Conservation (phyloP, 2,113 vertebrate genomes). For the Chionomys nivalis region DNA sequence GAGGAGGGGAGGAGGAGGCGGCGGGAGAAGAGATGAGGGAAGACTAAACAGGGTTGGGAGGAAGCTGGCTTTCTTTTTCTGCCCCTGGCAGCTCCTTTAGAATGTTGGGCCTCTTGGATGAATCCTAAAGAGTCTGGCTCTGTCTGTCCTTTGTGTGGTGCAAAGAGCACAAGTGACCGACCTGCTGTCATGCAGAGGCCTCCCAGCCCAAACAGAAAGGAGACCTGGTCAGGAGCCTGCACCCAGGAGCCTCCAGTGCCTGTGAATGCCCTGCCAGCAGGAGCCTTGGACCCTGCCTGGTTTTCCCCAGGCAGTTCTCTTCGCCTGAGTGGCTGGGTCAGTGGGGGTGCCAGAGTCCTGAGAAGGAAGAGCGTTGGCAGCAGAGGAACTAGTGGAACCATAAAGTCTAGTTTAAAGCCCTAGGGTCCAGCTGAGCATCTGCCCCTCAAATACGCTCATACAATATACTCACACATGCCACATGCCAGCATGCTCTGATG, state of each 20-base stretch:
- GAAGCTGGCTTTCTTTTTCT: background rate
- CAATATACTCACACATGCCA: background rate
- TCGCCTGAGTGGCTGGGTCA: background rate
- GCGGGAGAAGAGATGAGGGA: background rate
- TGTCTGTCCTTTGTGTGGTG: background rate
- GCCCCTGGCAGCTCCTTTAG: background rate
- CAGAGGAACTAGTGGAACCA: background rate
- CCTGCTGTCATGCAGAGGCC: background rate
- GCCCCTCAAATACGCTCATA: too few relatives aligned
- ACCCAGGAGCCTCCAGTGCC: background rate
- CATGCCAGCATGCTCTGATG: fast-evolving
- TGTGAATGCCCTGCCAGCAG: background rate
- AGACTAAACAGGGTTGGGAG: background rate
- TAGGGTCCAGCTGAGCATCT: background rate
- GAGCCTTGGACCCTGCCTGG: fast-evolving
- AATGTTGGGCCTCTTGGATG: background rate
- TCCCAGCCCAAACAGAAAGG: background rate
- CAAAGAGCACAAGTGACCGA: background rate
- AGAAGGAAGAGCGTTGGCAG: too few relatives aligned
- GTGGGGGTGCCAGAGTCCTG: background rate
- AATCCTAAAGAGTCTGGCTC: background rate
- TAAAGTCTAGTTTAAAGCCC: background rate
- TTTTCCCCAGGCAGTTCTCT: background rate
- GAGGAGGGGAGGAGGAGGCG: too few relatives aligned
- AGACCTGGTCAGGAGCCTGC: background rate